Base-by-base conservation (phyloP, 2,797 vertebrate species). In the Aldrovandia affinis region DNA sequence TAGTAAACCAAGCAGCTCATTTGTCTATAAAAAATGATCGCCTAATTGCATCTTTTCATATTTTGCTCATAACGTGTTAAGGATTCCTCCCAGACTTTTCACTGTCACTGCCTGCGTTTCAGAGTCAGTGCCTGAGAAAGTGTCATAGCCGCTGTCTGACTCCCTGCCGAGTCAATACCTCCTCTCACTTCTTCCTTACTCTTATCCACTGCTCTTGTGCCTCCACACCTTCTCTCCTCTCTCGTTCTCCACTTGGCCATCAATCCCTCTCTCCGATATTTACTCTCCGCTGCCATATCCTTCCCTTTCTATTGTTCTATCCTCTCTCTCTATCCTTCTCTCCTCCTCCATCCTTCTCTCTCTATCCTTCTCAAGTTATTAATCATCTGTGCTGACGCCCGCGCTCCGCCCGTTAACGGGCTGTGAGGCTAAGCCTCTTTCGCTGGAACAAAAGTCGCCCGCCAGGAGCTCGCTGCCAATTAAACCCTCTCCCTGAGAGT, bases 401-500 rank as follows among this genome's bases (percentile, higher is more conserved):
- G 63, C 7, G 83, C 65, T 81, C 80, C 80, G 73, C 81, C 28
- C 83, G 50, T 73, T 80, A 80, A 87, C 83, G 8, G 83, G 85
- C 89, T 86, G 91, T 92, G 94, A 96, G 95, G 95, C 95, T 97
- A 97, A 96, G 93, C 95, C 94, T 94, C 91, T 90, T 93, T 95
- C 92, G 87, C 82, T 7, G 89, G 83, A 89, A 93, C 92, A 93
- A 92, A 92, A 87, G 85, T 50, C 22, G 50, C 93, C 91, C 1
- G 93, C 91, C 89, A 95, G 90, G 93, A 92, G 91, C 93, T 96
- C 95, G 92, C 94, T 96, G 93, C 95, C 96, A 97, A 97, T 97
- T 97, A 97, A 95, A 92, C 90, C 92, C 92, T 93, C 90, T 91
- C 91, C 90, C 93, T 85, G 50, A 89, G 89, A 87, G 88, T 92